These are phyloP conservation scores for Invenusta paracnida DNA, from an alignment of 2,888 invertebrate genomes.

Conservation along the genomic window DNA sequence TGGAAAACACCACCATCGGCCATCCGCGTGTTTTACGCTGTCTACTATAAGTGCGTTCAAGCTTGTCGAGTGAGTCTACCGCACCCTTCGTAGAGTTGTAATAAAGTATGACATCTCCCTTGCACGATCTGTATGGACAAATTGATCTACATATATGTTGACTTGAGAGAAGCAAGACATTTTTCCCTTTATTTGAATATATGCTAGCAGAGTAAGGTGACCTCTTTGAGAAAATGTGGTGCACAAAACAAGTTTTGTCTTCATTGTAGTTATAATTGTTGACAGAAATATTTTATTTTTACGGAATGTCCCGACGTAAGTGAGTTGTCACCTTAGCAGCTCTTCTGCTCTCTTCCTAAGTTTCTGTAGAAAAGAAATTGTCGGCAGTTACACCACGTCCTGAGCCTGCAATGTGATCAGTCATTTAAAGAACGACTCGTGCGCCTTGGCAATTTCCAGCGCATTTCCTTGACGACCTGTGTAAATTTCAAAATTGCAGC, in stretches of 20 bases:
- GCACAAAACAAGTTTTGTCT: constrained; percentile 20
- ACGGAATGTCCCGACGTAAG: not conserved
- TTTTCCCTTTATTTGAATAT: constrained; percentile 13
- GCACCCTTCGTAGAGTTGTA: constrained; percentile 11
- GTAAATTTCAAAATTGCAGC: not conserved
- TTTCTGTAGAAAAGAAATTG: not conserved
- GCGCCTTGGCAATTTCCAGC: not conserved
- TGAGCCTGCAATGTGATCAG: not conserved
- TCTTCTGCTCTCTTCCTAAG: not conserved
- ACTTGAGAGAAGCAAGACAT: constrained; percentile 30
- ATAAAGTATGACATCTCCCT: not conserved
- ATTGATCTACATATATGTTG: constrained; percentile 2
- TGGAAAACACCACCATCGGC: constrained; percentile 20
- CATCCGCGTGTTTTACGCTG: constrained; percentile 20
- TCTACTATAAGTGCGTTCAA: constrained; percentile 2
- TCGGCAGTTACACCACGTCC: not conserved
- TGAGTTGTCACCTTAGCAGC: not conserved
- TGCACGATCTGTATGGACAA: not conserved
- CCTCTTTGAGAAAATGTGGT: constrained; percentile 26
- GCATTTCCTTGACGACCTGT: not conserved
- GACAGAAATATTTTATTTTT: constrained; percentile 7
- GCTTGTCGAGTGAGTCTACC: constrained; percentile 32
- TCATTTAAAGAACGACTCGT: not conserved
- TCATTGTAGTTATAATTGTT: constrained; percentile 15
- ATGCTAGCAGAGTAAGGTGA: constrained; percentile 26